Evolutionary conservation across 2,797 vertebrate species (phyloP).

Genomic region (Harpagifer antarcticus): DNA sequence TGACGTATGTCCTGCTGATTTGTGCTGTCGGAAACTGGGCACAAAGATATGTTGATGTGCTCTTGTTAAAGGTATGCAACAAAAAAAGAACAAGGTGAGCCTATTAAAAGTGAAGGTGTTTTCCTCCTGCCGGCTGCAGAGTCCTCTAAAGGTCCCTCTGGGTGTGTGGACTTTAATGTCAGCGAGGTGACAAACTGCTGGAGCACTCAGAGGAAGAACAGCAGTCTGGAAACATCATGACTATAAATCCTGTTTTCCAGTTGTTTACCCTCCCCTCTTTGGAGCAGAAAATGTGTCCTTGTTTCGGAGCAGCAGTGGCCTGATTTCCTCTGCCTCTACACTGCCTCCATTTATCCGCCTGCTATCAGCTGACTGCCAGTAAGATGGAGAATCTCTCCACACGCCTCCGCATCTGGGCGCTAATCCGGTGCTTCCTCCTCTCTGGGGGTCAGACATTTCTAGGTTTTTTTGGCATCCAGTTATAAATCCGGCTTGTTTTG

Average conservation of each 20-base stretch:
- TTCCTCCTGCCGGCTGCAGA: background rate
- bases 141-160: conserved; percentile 2
- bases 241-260: conserved; percentile 63
- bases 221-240: conserved; percentile 61
- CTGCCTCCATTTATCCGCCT: conserved; percentile 36
- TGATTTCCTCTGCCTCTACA: conserved; percentile 44
- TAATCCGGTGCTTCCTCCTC: conserved; percentile 23
- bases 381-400: conserved; percentile 31
- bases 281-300: conserved; percentile 51
- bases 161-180: conserved; percentile 22
- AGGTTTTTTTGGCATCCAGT: background rate
- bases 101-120: background rate
- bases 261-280: background rate
- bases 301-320: conserved; percentile 50
- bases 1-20: background rate
- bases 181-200: conserved; percentile 32
- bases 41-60: background rate
- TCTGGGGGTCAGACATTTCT: background rate
- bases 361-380: conserved; percentile 56
- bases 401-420: conserved; percentile 24
- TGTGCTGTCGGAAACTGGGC: background rate
- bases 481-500: conserved; percentile 5
- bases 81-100: background rate
- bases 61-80: background rate
- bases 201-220: conserved; percentile 46